Base-by-base conservation (phyloP, 2,113 vertebrate genomes). In the Corydoras sp. region DNA sequence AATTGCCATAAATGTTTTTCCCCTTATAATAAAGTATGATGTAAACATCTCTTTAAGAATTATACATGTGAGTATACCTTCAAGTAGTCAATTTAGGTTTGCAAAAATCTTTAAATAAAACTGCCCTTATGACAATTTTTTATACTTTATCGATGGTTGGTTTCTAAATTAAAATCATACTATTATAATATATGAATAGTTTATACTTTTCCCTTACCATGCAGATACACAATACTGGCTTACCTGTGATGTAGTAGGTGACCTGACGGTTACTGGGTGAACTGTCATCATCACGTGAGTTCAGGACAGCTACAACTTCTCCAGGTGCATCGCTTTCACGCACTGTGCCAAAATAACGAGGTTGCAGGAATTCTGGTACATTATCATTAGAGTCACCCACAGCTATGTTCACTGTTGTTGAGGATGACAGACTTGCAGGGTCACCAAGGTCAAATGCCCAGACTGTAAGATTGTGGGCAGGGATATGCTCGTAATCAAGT, bases 201-300 rank as follows among this genome's bases (percentile, higher is more conserved):
- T 43, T 43, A 43, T 43, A 43, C 35, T 43, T 43, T 43, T 43
- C 7, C 7, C 35, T 43, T 43, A 43, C 35, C 35, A 43, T 43
- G 35, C 35, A 43, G 35, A 43, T 43, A 43, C 35, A 43, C 4
- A 43, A 43, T 43, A 43, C 4, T 60, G 8, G 71, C 93, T 92
- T 80, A 98, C 97, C 95, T 77, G 95, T 98, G 80, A 99, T 98
- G 81, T 97, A 92, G 85, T 94, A 98, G 89, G 92, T 96, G 85
- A 98, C 95, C 89, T 97, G 97, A 18, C 90, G 91, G 80, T 99
- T 98, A 18, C 91, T 69, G 14, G 91, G 89, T 0, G 93, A 95
- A 0, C 92, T 95, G 84, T 99, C 97, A 63, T 92, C 89, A 80
- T 99, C 97, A 86, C 89, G 90, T 0, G 96, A 97, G 86, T 92